Percentiles rank a stretch among this genome's conserved stretches.
These are phyloP conservation scores for Mythimna vitellina DNA, from an alignment of 2,888 invertebrate genomes.

Conservation along the genomic window DNA sequence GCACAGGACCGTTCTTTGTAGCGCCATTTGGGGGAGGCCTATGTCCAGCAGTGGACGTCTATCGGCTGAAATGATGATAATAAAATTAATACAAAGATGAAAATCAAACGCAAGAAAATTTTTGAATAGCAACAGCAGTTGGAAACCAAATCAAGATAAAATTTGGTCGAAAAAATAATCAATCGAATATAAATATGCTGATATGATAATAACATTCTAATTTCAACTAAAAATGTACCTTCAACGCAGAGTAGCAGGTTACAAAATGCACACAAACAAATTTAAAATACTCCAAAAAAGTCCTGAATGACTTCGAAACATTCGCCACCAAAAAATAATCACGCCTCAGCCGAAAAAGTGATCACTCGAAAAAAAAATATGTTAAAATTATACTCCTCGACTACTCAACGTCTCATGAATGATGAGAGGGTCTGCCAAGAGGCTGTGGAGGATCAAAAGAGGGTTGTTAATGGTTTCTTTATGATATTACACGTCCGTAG, in stretches of 20 bases:
- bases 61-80: no score
- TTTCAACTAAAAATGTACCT: no score
- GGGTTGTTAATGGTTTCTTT: constrained; percentile 36
- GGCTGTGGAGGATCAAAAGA: constrained; percentile 42
- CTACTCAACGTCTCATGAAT: constrained; percentile 42
- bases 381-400: constrained; percentile 24
- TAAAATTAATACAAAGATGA: no score
- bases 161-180: no score
- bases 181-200: no score
- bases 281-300: not conserved
- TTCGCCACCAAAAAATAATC: constrained; percentile 1
- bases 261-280: not conserved
- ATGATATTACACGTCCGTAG: constrained; percentile 17
- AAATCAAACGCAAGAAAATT: no score
- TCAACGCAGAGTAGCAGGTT: not conserved
- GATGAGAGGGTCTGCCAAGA: constrained; percentile 34
- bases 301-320: not conserved
- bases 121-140: no score
- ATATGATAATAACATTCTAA: no score
- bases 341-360: constrained; percentile 16
- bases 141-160: no score
- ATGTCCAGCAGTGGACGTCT: no score
- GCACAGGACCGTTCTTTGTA: no score
- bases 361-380: constrained; percentile 31
- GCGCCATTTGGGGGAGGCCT: no score